These are phyloP conservation scores for Hypotaenidia philippensis DNA, from an alignment of 2,797 vertebrate species.

Conservation along the genomic window DNA sequence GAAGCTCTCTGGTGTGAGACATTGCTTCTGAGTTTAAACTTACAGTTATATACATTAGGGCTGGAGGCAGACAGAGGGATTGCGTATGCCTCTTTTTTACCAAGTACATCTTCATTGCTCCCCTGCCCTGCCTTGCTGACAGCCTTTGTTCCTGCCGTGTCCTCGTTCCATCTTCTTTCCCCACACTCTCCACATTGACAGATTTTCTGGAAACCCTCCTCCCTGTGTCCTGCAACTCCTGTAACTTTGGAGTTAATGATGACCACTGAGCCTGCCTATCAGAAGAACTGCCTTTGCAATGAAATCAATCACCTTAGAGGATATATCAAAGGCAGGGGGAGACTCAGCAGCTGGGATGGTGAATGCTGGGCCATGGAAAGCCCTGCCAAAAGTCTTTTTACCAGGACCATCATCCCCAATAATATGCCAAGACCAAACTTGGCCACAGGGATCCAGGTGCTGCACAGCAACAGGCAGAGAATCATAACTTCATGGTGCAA, in stretches of 20 bases:
- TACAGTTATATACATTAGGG: accelerated
- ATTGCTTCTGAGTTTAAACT: background rate
- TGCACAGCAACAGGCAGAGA: background rate
- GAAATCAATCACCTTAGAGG: background rate
- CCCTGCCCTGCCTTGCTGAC: background rate
- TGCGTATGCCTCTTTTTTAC: background rate
- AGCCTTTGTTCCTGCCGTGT: accelerated
- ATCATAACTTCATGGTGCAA: background rate
- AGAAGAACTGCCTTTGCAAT: background rate
- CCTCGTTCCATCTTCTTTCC: background rate
- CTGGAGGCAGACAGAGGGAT: background rate
- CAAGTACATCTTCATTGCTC: background rate
- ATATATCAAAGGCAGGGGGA: background rate
- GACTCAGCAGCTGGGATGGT: background rate
- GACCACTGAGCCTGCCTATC: background rate
- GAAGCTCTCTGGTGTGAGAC: background rate
- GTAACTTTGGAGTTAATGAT: background rate
- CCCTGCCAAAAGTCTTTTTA: background rate
- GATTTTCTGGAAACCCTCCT: background rate
- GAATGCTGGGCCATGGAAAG: background rate
- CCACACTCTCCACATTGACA: background rate
- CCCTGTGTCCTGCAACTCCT: background rate
- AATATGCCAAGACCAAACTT: background rate
- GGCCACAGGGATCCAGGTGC: background rate
- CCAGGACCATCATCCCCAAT: background rate